phyloP scores from a whole-genome alignment of 2,113 vertebrate genomes.

The Phalacrocorax carbo region DNA sequence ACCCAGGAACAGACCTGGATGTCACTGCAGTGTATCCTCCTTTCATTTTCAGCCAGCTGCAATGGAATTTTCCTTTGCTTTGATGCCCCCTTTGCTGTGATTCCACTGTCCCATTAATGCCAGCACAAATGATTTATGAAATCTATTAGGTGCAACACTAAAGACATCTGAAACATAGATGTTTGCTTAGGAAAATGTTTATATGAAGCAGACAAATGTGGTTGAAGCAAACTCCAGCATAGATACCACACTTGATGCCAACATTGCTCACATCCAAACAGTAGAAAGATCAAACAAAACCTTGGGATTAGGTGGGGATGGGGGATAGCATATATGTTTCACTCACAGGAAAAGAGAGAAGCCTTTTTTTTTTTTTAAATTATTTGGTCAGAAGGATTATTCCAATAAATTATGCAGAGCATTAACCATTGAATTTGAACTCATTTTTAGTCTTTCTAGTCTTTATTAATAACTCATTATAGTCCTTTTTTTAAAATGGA shows the following conservation, averaged over 20 bases:
- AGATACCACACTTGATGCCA: neutral
- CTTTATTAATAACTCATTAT: slow-evolving; percentile 62
- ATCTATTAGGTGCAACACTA: slow-evolving; percentile 11
- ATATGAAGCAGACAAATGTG: neutral
- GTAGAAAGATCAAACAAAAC: neutral
- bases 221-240: neutral
- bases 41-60: neutral
- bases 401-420: slow-evolving; percentile 30
- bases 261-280: neutral
- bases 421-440: slow-evolving; percentile 45
- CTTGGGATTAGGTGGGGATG: neutral
- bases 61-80: slow-evolving; percentile 8
- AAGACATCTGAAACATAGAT: slow-evolving; percentile 26
- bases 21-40: neutral
- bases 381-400: slow-evolving; percentile 26
- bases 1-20: neutral
- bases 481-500: slow-evolving; percentile 30
- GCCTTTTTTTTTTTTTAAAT: neutral
- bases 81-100: neutral
- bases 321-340: neutral
- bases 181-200: slow-evolving; percentile 22
- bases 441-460: neutral
- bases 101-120: slow-evolving; percentile 13
- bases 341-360: neutral
- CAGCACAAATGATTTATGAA: slow-evolving; percentile 26